These are phyloP conservation scores for Gnathonemus longibarbis DNA, from an alignment of 2,113 vertebrate species.

Conservation along the genomic window DNA sequence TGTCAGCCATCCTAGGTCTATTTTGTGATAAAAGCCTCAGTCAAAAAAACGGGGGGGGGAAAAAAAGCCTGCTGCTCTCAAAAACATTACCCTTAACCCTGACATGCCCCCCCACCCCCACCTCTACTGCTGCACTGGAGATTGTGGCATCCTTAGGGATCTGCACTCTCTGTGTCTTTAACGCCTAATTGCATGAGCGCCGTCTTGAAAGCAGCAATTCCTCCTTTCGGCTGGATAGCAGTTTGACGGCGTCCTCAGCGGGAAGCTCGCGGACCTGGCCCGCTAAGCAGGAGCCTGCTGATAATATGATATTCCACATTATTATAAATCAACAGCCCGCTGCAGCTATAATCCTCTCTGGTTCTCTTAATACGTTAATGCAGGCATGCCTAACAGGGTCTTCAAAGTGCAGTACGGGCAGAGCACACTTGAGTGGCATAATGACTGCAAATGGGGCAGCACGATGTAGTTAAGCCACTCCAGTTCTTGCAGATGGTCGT, in stretches of 20 bases:
- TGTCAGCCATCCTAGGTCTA: background rate
- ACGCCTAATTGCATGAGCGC: background rate
- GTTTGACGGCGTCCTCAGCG: background rate
- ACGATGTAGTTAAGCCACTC: background rate
- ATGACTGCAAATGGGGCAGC: slow-evolving; percentile 39
- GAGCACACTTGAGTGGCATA: slow-evolving; percentile 43
- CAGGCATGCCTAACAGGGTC: slow-evolving; percentile 49
- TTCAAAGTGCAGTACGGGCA: slow-evolving; percentile 45
- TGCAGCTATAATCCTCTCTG: slow-evolving; percentile 42
- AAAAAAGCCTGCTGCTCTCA: background rate
- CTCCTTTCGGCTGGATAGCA: background rate
- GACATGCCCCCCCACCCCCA: background rate
- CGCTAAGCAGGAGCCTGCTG: slow-evolving; percentile 45
- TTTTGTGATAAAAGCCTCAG: background rate
- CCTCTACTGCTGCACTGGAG: background rate
- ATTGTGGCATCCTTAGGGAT: background rate
- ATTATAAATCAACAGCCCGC: slow-evolving; percentile 56
- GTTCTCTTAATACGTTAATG: slow-evolving; percentile 55
- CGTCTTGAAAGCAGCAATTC: background rate
- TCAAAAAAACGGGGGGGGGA: background rate
- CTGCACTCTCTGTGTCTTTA: background rate
- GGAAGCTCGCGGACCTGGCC: background rate
- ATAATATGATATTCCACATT: slow-evolving; percentile 58
- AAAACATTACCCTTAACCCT: background rate
- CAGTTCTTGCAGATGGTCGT: background rate